Conservation (phyloP, 1,140 invertebrate species). For the Antheraea pernyi region DNA sequence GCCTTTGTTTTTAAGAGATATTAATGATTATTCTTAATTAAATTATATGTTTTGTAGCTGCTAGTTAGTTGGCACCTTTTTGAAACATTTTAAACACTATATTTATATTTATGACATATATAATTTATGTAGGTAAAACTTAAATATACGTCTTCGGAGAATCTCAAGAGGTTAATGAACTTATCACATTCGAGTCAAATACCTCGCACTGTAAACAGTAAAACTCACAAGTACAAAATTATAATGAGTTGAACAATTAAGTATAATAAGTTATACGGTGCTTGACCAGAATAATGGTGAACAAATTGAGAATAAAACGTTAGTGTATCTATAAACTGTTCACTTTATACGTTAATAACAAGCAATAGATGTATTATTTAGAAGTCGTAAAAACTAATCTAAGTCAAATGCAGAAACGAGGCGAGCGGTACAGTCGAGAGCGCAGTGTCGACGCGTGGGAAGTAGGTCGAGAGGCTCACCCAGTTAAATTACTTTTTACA, state of each 20-base stretch:
- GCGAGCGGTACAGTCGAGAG: slow-evolving; percentile 30
- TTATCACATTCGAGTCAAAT: slow-evolving; percentile 20
- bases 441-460: slow-evolving; percentile 34
- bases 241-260: slow-evolving; percentile 30
- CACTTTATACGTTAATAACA: neutral
- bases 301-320: neutral
- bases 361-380: neutral
- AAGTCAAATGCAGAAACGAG: slow-evolving; percentile 20
- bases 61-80: too few relatives aligned
- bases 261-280: slow-evolving; percentile 8
- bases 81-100: too few relatives aligned
- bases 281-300: neutral
- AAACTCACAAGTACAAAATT: slow-evolving; percentile 17
- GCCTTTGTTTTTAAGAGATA: too few relatives aligned
- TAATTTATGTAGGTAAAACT: too few relatives aligned
- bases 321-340: neutral
- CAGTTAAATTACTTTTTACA: slow-evolving; percentile 36
- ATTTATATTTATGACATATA: too few relatives aligned
- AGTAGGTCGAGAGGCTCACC: slow-evolving; percentile 29
- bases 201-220: slow-evolving; percentile 22
- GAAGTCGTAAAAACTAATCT: slow-evolving; percentile 20
- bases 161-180: slow-evolving; percentile 40
- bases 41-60: too few relatives aligned
- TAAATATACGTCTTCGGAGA: neutral
- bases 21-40: too few relatives aligned